Base-by-base conservation (phyloP, 2,797 vertebrate genomes). In the Myotis planiceps region DNA sequence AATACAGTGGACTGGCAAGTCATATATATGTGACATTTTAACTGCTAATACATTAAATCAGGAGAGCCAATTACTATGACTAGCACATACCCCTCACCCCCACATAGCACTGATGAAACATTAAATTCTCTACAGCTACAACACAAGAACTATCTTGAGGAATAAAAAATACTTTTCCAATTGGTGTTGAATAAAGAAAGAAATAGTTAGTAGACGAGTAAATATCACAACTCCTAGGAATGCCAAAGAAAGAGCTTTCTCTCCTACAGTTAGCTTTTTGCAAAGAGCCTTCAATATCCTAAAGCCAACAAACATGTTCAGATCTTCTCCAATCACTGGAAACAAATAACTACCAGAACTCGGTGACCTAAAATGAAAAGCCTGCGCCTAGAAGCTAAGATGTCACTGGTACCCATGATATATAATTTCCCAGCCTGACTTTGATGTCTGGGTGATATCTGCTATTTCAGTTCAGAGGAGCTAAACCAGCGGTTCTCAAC, bases 31-130 rank as follows among this genome's bases (percentile, higher is more conserved):
- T 9, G 19, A 49, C 21, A 87, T 90, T 92, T 82, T 80, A 95
- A 85, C 39, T 63, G 81, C 47, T 93, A 93, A 95, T 79, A 63
- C 42, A 88, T 90, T 88, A 92, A 86, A 88, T 90, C 37, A 75
- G 53, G 47, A 94, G 1, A 84, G 47, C 32, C 60, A 69, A 47
- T 84, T 29, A 83, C 65, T 85, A 68, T 72, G 18, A 92, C 74
- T 18, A 92, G 72, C 12, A 27, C 18, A 37, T 19, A 21, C 47
- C 27, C 18, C n/a, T 63, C 51, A n/a, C 42, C 21, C 39, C 88
- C 32, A 78, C 4, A 87, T 6, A 84, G 79, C 49, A 95, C 58
- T 69, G 68, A 87, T 45, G 13, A 96, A 83, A 88, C 32, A 81
- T n/a, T 23, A 88, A 87, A 39, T 65, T 95, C 63, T 91, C 37